A percentile compares a stretch with the other conserved stretches of the same genome.
These are phyloP conservation scores for Linnaemya tessellans DNA, from an alignment of 2,888 invertebrate species.

Conservation along the genomic window DNA sequence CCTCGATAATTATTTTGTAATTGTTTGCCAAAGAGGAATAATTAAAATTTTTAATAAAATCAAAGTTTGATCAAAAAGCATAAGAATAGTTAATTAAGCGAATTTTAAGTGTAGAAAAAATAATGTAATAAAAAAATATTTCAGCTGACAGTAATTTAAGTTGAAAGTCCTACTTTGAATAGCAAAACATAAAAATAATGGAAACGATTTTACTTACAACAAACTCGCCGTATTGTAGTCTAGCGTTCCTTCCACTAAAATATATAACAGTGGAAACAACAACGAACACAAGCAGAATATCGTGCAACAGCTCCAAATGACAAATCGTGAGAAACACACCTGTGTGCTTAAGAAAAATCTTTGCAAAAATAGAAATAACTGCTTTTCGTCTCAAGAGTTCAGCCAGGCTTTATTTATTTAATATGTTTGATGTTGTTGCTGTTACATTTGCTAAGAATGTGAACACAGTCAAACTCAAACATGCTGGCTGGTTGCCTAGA, in stretches of 20 bases:
- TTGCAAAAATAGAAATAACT: neutral
- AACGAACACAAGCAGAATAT: constrained; percentile 42
- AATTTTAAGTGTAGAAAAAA: constrained; percentile 9
- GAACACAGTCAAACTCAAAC: constrained; percentile 42
- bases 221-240: neutral
- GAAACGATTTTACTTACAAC: neutral
- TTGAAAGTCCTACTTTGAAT: neutral
- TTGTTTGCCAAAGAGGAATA: too few species aligned
- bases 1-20: too few species aligned
- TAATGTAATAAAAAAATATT: neutral
- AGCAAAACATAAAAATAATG: neutral
- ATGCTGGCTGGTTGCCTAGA: constrained; percentile 55
- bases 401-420: constrained; percentile 38
- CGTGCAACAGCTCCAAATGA: constrained; percentile 71
- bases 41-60: neutral
- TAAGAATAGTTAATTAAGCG: constrained; percentile 21
- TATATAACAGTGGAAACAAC: neutral
- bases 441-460: constrained; percentile 46
- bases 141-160: neutral
- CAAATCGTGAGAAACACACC: constrained; percentile 76
- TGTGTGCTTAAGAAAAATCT: constrained; percentile 65
- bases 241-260: neutral
- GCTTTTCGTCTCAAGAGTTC: constrained; percentile 13
- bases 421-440: neutral
- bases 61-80: constrained; percentile 16